phyloP scores from a whole-genome alignment of 2,888 invertebrate genomes.

The Pyrocoelia pectoralis region DNA sequence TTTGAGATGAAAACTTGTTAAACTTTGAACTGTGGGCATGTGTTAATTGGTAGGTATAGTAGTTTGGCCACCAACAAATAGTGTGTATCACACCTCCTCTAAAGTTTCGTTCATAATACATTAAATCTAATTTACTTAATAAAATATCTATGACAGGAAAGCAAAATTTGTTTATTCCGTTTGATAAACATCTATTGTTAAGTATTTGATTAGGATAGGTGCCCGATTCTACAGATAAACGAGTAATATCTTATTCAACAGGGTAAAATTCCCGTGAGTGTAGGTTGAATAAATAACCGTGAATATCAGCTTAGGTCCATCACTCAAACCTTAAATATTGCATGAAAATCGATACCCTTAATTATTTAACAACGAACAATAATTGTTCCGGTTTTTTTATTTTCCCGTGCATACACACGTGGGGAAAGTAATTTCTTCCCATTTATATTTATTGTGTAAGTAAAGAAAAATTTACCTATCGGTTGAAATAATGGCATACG shows the following conservation, averaged over 20 bases:
- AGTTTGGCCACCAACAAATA: too few species aligned
- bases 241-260: conserved; percentile 28
- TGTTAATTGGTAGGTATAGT: too few species aligned
- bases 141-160: too few species aligned
- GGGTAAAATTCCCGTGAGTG: conserved; percentile 16
- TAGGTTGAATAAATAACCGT: conserved; percentile 27
- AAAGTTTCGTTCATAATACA: too few species aligned
- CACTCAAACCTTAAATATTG: conserved; percentile 17
- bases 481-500: neutral
- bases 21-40: too few species aligned
- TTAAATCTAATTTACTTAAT: too few species aligned
- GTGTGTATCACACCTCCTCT: too few species aligned
- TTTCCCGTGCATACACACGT: too few species aligned
- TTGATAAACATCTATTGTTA: neutral
- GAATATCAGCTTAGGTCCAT: conserved; percentile 19
- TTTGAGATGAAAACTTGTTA: too few species aligned
- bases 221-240: conserved; percentile 22
- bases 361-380: neutral
- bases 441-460: neutral
- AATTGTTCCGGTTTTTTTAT: neutral
- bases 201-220: conserved; percentile 15
- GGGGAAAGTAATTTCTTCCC: too few species aligned
- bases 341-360: conserved; percentile 16
- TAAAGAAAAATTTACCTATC: neutral
- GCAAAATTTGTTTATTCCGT: too few species aligned